phyloP scores from a whole-genome alignment of 2,797 vertebrate species.

The Sebastiscus tertius region DNA sequence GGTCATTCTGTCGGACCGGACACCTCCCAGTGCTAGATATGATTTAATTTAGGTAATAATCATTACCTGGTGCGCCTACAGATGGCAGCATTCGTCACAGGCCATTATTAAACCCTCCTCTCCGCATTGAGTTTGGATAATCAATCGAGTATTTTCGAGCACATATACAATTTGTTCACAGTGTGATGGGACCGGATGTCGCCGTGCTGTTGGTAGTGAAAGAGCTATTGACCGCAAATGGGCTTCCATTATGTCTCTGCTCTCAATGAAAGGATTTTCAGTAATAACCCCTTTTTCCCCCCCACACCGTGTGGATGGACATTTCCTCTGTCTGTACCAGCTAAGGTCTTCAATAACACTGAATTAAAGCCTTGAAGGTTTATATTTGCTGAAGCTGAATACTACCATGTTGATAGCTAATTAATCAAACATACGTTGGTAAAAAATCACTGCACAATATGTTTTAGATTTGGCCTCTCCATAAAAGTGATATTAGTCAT shows the following conservation, averaged over 20 bases:
- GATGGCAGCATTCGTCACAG: constrained; percentile 17
- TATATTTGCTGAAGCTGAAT: background rate
- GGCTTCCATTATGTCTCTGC: constrained; percentile 31
- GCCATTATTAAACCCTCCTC: constrained; percentile 12
- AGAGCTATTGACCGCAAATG: constrained; percentile 39
- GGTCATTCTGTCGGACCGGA: constrained; percentile 5
- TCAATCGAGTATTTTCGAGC: constrained; percentile 23
- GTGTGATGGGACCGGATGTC: constrained; percentile 10
- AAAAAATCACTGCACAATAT: background rate
- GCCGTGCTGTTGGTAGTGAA: constrained; percentile 6
- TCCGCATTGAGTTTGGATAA: constrained; percentile 7
- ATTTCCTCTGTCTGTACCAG: background rate
- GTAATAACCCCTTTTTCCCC: background rate
- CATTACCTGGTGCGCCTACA: constrained; percentile 15
- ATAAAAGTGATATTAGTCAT: background rate
- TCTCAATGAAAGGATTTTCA: constrained; percentile 23
- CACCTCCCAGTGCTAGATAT: background rate
- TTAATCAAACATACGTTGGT: background rate
- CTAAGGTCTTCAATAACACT: background rate
- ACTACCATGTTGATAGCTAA: background rate
- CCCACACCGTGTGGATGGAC: background rate
- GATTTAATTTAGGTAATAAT: constrained; percentile 26
- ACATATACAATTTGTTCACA: constrained; percentile 10
- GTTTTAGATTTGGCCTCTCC: background rate
- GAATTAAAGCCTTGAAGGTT: background rate